Base-by-base conservation (phyloP, 2,888 invertebrate genomes). In the Hecatera dysodea region DNA sequence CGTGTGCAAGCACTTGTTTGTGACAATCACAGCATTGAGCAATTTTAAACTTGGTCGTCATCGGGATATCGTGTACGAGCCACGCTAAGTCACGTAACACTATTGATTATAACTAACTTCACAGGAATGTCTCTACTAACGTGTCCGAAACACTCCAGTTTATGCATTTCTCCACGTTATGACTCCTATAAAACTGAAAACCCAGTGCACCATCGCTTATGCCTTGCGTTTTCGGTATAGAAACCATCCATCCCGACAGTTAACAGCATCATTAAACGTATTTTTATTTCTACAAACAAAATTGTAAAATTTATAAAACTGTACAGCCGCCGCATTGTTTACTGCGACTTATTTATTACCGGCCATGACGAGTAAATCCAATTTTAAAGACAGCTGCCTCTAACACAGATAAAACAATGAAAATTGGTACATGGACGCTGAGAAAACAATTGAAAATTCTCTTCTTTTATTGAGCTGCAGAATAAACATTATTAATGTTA, bases 331-430 rank as follows among this genome's bases (percentile, higher is more conserved):
- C 81, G 57, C 78, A 75, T 29, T 83, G 77, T 85, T 85, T 87
- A 88, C 79, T 81, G 69, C 73, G 73, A 76, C 76, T 74, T 86
- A 85, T 91, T 90, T 89, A 90, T 88, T 87, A 81, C 85, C 63
- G 85, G 82, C 86, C 86, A 78, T 87, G 87, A 89, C 82, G 78
- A 86, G 85, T 83, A 88, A 89, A 90, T 89, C 86, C 83, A 86
- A 90, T 89, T 89, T 89, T 87, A 85, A 86, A 86, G 86, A 81
- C 86, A 87, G 86, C 84, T 88, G 86, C 75, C 83, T 81, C 85
- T 80, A 78, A 82, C 85, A 69, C 64, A 61, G 52, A 75, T 70
- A 65, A 61, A 78, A 80, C 78, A 81, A 82, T 77, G 72, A 79
- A 72, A 68, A 79, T 71, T 64, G n/a, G 52, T 42, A 65, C 22